Evolutionary conservation across 2,797 vertebrate genomes (phyloP).

Genomic region (Sebastes aleutianus): DNA sequence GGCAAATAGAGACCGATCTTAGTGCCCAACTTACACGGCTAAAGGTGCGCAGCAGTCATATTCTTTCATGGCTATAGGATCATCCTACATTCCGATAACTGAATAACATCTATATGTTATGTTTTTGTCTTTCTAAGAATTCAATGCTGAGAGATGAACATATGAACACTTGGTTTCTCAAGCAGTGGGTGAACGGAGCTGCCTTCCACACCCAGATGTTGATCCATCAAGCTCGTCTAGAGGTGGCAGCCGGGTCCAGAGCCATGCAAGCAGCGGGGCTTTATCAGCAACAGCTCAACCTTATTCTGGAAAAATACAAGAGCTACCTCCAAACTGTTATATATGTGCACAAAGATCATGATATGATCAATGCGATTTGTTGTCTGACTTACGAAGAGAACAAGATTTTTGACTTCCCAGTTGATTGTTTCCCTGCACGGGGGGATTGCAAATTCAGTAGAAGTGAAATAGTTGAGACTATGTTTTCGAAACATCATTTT

Average conservation of each 20-base stretch:
- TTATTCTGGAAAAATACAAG: not conserved
- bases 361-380: fast-evolving
- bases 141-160: not conserved
- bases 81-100: not conserved
- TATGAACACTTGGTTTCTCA: not conserved
- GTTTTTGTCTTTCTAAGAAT: not conserved
- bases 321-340: not conserved
- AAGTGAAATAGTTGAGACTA: fast-evolving
- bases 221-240: constrained; percentile 24
- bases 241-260: not conserved
- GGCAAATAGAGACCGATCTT: not conserved
- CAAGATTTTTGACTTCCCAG: no score
- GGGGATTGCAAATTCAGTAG: no score
- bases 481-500: not conserved
- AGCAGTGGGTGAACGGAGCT: constrained; percentile 32
- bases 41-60: not conserved
- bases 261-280: not conserved
- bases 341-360: fast-evolving
- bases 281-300: not conserved
- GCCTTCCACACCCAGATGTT: constrained; percentile 38
- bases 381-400: no score
- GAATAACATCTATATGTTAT: not conserved
- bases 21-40: not conserved
- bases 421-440: no score
- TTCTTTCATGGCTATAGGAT: not conserved